Percentiles rank a stretch among this genome's conserved stretches.
Conservation (phyloP, 2,888 invertebrate species). For the Thyatira batis region DNA sequence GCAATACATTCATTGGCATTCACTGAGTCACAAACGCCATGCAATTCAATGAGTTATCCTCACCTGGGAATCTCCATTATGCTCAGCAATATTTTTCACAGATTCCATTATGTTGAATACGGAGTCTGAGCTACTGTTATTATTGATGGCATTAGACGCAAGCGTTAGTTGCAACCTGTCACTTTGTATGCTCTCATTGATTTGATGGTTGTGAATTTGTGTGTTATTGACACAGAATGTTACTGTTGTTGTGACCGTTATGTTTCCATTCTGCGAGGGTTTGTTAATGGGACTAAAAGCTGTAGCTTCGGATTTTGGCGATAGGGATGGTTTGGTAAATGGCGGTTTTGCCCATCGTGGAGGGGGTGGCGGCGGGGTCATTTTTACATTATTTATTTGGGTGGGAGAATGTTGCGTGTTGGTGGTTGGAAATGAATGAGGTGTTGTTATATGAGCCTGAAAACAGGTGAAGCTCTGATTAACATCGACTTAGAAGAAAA, state of each 20-base stretch:
- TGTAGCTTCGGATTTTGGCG: constrained; percentile 68
- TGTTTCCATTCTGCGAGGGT: constrained; percentile 84
- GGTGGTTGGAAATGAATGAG: constrained; percentile 73
- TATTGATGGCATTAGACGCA: constrained; percentile 76
- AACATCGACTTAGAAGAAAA: constrained; percentile 39
- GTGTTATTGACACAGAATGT: constrained; percentile 89
- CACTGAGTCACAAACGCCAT: constrained; percentile 19
- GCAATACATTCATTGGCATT: constrained; percentile 41
- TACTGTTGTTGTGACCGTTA: constrained; percentile 93
- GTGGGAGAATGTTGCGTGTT: constrained; percentile 71
- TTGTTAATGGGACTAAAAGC: constrained; percentile 75
- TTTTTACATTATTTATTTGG: constrained; percentile 62
- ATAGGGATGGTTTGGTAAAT: constrained; percentile 74
- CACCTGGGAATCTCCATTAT: constrained; percentile 71
- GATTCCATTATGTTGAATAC: constrained; percentile 63
- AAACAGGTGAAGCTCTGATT: constrained; percentile 69
- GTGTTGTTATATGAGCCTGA: constrained; percentile 82
- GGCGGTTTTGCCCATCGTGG: constrained; percentile 92
- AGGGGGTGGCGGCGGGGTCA: constrained; percentile 91
- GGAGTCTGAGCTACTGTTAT: constrained; percentile 65
- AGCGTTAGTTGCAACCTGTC: constrained; percentile 80
- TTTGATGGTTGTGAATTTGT: constrained; percentile 78
- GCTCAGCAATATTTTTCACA: constrained; percentile 58
- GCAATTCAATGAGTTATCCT: constrained; percentile 37
- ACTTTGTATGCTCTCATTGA: constrained; percentile 74